Percentiles rank a stretch among this genome's conserved stretches.
These are phyloP conservation scores for Avahi laniger DNA, from an alignment of 2,797 vertebrate genomes.

Conservation along the genomic window DNA sequence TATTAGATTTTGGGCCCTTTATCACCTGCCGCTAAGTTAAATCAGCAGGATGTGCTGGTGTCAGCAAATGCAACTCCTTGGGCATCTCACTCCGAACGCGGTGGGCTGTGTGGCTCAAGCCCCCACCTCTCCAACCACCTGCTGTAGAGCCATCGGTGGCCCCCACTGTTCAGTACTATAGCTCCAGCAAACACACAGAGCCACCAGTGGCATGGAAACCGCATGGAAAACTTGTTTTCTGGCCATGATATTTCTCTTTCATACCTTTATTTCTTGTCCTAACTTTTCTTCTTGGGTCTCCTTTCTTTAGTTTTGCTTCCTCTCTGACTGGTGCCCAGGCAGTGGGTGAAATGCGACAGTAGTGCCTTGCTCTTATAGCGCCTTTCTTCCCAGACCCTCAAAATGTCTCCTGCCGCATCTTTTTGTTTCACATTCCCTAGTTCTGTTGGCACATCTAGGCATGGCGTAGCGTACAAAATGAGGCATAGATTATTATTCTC, in stretches of 20 bases:
- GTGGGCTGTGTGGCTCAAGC: background rate
- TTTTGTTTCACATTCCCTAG: background rate
- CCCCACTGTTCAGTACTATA: background rate
- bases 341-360: background rate
- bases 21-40: background rate
- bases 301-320: background rate
- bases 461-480: background rate
- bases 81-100: background rate
- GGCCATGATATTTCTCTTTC: background rate
- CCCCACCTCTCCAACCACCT: fast-evolving
- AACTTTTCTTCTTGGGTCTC: background rate
- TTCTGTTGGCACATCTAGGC: background rate
- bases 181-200: background rate
- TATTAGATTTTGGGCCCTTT: background rate
- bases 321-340: background rate
- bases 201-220: background rate
- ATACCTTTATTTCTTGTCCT: background rate
- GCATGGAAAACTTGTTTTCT: background rate
- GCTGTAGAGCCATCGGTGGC: background rate
- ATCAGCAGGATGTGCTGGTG: background rate
- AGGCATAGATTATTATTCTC: background rate
- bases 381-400: background rate
- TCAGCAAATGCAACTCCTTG: background rate
- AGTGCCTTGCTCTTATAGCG: background rate
- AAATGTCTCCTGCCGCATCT: background rate